These are phyloP conservation scores for Catocala nupta DNA, from an alignment of 2,888 invertebrate species.

Conservation along the genomic window DNA sequence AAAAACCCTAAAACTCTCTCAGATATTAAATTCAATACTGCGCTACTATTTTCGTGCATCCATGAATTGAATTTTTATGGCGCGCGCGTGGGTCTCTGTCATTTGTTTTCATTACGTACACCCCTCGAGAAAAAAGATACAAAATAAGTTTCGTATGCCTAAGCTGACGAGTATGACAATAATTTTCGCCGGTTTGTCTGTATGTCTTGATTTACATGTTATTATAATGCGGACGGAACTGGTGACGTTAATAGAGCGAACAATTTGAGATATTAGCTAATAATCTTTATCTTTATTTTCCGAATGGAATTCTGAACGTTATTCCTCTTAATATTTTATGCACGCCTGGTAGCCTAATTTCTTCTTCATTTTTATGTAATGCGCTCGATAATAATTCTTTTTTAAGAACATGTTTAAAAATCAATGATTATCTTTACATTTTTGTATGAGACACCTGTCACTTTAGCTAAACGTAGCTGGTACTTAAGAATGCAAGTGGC, in stretches of 20 bases:
- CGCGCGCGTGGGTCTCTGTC: conserved; percentile 75
- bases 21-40: conserved; percentile 71
- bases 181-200: conserved; percentile 45
- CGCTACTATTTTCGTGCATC: conserved; percentile 73
- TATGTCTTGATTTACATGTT: conserved; percentile 58
- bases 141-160: conserved; percentile 58
- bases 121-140: conserved; percentile 63
- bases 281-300: conserved; percentile 59
- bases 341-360: conserved; percentile 38
- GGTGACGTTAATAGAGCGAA: conserved; percentile 54
- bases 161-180: conserved; percentile 45
- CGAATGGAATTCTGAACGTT: conserved; percentile 46
- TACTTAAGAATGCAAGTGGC: neutral
- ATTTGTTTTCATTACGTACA: conserved; percentile 82
- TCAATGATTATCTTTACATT: conserved; percentile 13
- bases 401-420: conserved; percentile 10
- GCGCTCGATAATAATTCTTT: conserved; percentile 23
- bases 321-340: conserved; percentile 44
- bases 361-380: conserved; percentile 35
- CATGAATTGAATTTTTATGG: conserved; percentile 82
- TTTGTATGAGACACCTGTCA: conserved; percentile 8
- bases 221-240: conserved; percentile 58
- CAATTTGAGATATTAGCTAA: conserved; percentile 59
- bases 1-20: conserved; percentile 60
- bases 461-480: neutral